Evolutionary conservation across 2,113 vertebrate genomes (phyloP).

Genomic region (Muscicapa adusta): DNA sequence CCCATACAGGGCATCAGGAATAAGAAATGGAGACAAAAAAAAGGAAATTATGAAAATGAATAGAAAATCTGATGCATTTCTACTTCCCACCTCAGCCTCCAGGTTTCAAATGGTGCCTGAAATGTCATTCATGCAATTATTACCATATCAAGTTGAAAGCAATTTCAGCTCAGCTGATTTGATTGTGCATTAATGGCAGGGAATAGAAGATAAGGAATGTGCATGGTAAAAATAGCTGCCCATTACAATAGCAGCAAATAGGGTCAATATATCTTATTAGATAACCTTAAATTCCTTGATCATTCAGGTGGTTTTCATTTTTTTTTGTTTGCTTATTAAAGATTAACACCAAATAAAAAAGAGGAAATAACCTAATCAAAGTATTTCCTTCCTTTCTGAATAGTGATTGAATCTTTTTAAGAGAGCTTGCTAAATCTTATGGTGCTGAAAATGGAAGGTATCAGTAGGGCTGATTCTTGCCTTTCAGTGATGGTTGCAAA

Average conservation of each 20-base stretch:
- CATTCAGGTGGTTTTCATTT: neutral
- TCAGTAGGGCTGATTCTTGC: neutral
- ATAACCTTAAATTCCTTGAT: constrained; percentile 37
- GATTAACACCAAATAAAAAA: neutral
- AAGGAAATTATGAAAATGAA: neutral
- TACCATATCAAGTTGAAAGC: constrained; percentile 52
- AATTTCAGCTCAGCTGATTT: constrained; percentile 59
- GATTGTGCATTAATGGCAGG: constrained; percentile 65
- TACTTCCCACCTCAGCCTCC: neutral
- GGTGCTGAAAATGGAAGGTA: neutral
- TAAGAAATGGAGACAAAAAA: neutral
- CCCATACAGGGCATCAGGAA: neutral
- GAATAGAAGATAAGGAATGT: constrained; percentile 64
- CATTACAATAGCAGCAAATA: constrained; percentile 8
- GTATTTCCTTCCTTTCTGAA: neutral
- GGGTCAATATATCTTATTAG: neutral
- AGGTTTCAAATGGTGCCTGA: constrained; percentile 55
- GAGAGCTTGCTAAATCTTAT: neutral
- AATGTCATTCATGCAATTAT: constrained; percentile 74
- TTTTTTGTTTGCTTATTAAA: constrained; percentile 11
- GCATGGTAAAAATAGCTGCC: neutral
- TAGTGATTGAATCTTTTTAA: neutral
- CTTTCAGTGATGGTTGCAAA: neutral
- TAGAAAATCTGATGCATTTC: constrained; percentile 23
- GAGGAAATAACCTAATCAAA: neutral